Conservation (phyloP, 2,888 invertebrate species). For the Mythimna loreyi region DNA sequence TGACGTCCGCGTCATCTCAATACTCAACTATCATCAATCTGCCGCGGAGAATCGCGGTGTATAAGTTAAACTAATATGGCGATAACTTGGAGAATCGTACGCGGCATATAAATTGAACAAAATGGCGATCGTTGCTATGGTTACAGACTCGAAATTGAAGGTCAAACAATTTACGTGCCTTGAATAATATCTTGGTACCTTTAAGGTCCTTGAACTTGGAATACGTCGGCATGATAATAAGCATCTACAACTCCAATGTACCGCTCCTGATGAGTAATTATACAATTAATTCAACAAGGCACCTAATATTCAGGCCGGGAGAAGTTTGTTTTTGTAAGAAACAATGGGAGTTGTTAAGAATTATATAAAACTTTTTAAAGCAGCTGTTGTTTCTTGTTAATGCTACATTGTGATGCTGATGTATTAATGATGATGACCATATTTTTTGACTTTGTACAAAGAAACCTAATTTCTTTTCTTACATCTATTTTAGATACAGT, state of each 20-base stretch:
- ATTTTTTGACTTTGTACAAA: not conserved
- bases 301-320: constrained; percentile 76
- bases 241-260: constrained; percentile 47
- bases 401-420: constrained; percentile 50
- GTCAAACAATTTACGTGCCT: too few relatives aligned
- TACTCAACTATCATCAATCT: too few relatives aligned
- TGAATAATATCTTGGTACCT: too few relatives aligned
- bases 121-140: too few relatives aligned
- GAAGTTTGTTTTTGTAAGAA: constrained; percentile 81
- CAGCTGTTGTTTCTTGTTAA: constrained; percentile 66
- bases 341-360: constrained; percentile 77
- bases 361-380: constrained; percentile 68
- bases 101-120: too few relatives aligned
- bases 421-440: constrained; percentile 32
- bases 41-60: too few relatives aligned
- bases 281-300: constrained; percentile 86
- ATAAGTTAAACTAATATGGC: too few relatives aligned
- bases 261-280: constrained; percentile 79
- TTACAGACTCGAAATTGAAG: too few relatives aligned
- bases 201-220: constrained; percentile 33
- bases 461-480: too few relatives aligned
- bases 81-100: too few relatives aligned
- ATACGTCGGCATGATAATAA: constrained; percentile 37
- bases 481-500: too few relatives aligned
- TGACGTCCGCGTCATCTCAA: too few relatives aligned